These are phyloP conservation scores for Barbus barbus DNA, from an alignment of 2,113 vertebrate genomes.

Conservation along the genomic window DNA sequence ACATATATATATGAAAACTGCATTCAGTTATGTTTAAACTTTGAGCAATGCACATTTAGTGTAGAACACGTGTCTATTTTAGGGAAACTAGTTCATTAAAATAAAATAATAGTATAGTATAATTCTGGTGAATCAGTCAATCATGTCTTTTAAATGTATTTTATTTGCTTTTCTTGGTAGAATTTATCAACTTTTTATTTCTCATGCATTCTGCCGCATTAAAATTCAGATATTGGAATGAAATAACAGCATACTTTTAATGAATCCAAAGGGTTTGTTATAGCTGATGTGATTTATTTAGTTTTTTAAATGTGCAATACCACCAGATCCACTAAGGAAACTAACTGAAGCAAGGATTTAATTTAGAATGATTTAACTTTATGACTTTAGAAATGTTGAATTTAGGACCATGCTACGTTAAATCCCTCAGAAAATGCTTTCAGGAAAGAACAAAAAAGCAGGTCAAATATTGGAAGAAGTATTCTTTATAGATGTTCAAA, in stretches of 20 bases:
- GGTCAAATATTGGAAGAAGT: too few species aligned
- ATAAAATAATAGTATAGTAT: neutral
- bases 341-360: constrained; percentile 28
- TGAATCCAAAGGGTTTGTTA: neutral
- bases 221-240: neutral
- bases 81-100: neutral
- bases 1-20: too few species aligned
- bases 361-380: neutral
- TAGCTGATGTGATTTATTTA: neutral
- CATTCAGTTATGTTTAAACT: neutral
- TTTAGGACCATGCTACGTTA: too few species aligned
- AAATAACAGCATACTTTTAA: neutral
- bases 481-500: too few species aligned
- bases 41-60: neutral
- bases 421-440: too few species aligned
- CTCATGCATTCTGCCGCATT: neutral
- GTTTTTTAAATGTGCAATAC: too few species aligned
- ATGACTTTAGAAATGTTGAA: neutral
- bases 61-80: neutral
- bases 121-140: neutral
- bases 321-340: too few species aligned
- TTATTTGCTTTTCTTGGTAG: neutral
- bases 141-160: neutral
- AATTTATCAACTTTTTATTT: neutral
- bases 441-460: too few species aligned